These are phyloP conservation scores for Drosophila subpulchrella DNA, from an alignment of 1,140 invertebrate genomes.

Conservation along the genomic window DNA sequence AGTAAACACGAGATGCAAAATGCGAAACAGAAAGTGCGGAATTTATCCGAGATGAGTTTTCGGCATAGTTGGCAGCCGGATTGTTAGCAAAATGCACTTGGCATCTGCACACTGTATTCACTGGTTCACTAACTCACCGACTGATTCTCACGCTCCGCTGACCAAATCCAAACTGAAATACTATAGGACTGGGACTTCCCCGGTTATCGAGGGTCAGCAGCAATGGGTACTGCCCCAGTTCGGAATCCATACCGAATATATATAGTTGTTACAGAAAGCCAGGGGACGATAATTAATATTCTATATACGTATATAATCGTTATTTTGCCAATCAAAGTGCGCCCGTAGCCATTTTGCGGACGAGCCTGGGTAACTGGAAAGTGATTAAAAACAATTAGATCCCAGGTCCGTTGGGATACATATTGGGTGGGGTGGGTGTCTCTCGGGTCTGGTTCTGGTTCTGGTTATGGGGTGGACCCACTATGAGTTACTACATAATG, in stretches of 20 bases:
- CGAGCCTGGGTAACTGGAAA: slow-evolving; percentile 54
- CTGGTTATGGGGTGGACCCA: background rate
- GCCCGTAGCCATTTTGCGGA: slow-evolving; percentile 40
- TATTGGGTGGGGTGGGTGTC: background rate
- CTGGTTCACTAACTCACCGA: background rate
- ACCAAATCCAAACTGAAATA: background rate
- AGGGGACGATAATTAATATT: slow-evolving; percentile 55
- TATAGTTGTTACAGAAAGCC: background rate
- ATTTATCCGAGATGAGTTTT: slow-evolving; percentile 3
- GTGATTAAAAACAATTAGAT: slow-evolving; percentile 79
- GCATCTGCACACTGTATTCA: slow-evolving; percentile 1
- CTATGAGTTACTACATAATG: slow-evolving; percentile 35
- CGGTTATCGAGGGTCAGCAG: background rate
- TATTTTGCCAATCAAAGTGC: slow-evolving; percentile 64
- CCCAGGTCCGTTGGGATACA: background rate
- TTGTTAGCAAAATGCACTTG: slow-evolving; percentile 16
- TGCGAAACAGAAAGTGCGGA: background rate
- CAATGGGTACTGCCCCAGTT: background rate
- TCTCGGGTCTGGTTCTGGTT: too few relatives aligned
- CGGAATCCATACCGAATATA: background rate
- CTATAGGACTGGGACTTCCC: background rate
- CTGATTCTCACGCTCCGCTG: slow-evolving; percentile 1
- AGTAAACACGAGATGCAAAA: slow-evolving; percentile 32
- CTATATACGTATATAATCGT: slow-evolving; percentile 50
- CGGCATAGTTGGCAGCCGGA: background rate